phyloP scores from a whole-genome alignment of 2,113 vertebrate genomes.

The Rhodinocichla rosea region DNA sequence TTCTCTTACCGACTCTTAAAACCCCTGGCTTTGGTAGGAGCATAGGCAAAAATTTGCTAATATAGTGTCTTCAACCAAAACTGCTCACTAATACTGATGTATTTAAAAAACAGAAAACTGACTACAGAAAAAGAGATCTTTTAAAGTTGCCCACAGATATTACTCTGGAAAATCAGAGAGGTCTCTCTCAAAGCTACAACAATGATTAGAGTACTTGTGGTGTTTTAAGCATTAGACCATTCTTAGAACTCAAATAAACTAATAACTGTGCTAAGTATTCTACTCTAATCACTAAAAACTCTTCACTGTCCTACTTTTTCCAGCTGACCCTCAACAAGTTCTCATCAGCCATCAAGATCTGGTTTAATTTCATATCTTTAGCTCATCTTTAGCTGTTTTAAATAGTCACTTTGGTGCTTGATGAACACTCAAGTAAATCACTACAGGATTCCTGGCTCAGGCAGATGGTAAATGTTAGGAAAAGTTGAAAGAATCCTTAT shows the following conservation, averaged over 20 bases:
- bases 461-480: slow-evolving; percentile 77
- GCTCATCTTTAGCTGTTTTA: slow-evolving; percentile 59
- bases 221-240: background rate
- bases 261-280: background rate
- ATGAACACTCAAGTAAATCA: slow-evolving; percentile 62
- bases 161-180: background rate
- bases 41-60: background rate
- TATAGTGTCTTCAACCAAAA: background rate
- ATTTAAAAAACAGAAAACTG: background rate
- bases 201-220: background rate
- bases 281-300: background rate
- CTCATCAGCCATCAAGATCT: slow-evolving; percentile 50
- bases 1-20: background rate
- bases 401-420: slow-evolving; percentile 54
- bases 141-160: background rate
- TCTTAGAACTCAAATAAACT: background rate
- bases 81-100: background rate
- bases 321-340: slow-evolving; percentile 40
- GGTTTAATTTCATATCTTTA: slow-evolving; percentile 49
- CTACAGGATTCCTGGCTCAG: slow-evolving; percentile 29
- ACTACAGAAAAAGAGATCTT: background rate
- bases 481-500: slow-evolving; percentile 74
- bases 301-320: slow-evolving; percentile 5
- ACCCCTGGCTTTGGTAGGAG: background rate
- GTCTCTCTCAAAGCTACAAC: background rate